Evolutionary conservation across 1,140 invertebrate genomes (phyloP).

Genomic region (Neodiprion virginianus): DNA sequence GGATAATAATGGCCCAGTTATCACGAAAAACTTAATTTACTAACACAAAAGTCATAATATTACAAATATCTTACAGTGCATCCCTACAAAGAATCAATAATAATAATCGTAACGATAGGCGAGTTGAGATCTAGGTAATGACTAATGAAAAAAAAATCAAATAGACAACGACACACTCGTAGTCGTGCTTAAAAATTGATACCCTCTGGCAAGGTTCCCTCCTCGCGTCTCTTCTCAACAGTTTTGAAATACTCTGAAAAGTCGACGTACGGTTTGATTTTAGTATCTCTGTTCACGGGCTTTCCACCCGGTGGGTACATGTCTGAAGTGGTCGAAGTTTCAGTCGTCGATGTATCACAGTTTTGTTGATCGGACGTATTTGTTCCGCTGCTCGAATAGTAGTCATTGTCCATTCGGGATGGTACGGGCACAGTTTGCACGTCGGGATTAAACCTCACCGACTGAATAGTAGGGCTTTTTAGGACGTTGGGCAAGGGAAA

Average conservation of each 20-base stretch:
- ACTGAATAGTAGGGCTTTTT: slow-evolving; percentile 60
- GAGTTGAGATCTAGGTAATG: too few species aligned
- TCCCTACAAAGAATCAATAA: too few species aligned
- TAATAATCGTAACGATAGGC: too few species aligned
- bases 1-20: too few species aligned
- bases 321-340: slow-evolving; percentile 57
- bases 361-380: slow-evolving; percentile 45
- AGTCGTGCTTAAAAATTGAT: slow-evolving; percentile 50
- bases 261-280: slow-evolving; percentile 84
- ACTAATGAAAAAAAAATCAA: too few species aligned
- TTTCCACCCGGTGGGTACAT: slow-evolving; percentile 52
- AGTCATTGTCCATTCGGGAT: slow-evolving; percentile 31
- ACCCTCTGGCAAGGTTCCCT: slow-evolving; percentile 66
- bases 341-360: slow-evolving; percentile 48
- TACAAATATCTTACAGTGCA: too few species aligned
- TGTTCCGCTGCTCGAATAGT: slow-evolving; percentile 40
- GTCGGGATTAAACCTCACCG: slow-evolving; percentile 67
- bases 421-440: slow-evolving; percentile 58
- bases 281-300: slow-evolving; percentile 64
- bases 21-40: too few species aligned
- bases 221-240: slow-evolving; percentile 68
- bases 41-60: too few species aligned
- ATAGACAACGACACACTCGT: too few species aligned
- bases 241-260: slow-evolving; percentile 84
- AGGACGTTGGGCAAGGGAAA: slow-evolving; percentile 74